Conservation (phyloP, 2,113 vertebrate genomes). For the Tachysurus fulvidraco region DNA sequence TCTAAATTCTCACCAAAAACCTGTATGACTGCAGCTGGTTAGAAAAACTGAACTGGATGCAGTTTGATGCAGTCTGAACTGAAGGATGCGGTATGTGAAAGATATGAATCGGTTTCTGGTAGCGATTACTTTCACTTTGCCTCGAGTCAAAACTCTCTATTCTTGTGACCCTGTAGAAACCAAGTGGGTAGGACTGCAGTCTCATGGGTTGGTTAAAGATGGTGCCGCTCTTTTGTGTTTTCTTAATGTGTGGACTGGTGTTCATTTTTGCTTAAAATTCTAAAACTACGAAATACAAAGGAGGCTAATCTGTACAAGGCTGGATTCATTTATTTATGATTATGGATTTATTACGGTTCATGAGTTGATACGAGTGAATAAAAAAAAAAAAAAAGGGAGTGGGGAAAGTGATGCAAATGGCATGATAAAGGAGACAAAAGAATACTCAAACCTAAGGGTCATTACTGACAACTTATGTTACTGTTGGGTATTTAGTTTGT, state of each 20-base stretch:
- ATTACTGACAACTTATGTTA: not conserved
- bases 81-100: not conserved
- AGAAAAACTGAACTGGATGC: not conserved
- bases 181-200: not conserved
- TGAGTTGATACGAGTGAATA: not conserved
- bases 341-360: not conserved
- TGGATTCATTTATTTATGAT: not conserved
- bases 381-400: not conserved
- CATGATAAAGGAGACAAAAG: not conserved
- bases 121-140: not conserved
- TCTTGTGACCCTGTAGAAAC: not conserved
- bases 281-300: not conserved
- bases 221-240: not conserved
- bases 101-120: not conserved
- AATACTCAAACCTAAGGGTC: not conserved
- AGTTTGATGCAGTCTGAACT: not conserved
- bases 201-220: not conserved
- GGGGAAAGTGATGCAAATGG: not conserved
- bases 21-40: not conserved
- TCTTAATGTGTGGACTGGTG: not conserved
- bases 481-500: not conserved
- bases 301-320: not conserved
- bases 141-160: not conserved
- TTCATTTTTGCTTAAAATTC: not conserved
- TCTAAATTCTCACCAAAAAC: not conserved